Base-by-base conservation (phyloP, 2,113 vertebrate species). In the Corvus hawaiiensis region DNA sequence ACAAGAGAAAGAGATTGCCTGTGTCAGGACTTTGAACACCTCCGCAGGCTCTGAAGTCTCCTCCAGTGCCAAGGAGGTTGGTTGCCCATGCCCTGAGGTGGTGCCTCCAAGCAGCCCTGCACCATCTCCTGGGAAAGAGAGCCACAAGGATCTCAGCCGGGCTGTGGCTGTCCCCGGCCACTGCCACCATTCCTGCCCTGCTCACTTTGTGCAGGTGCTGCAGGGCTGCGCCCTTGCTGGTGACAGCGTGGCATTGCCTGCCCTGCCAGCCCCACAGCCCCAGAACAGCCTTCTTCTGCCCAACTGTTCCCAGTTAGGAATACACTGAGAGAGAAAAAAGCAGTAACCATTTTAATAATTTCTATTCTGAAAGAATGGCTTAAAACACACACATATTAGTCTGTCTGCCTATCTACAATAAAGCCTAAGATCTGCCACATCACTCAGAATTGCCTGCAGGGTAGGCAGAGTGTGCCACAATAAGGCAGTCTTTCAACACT, bases 241-340 rank as follows among this genome's bases (percentile, higher is more conserved):
- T 11, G 35, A 20, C 24, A 59, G 6, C 0, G 0, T 7, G 10
- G 13, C 6, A 10, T 3, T 80, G n/a, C 18, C 69, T 22, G 43
- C 18, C 44, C 46, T 8, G 9, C 59, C 68, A 90, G 41, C 5
- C 10, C 7, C 23, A 5, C 23, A 27, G 58, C 15, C 43, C 35
- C 2, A 1, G 10, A 39, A 19, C 54, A 58, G 18, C 21, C 3
- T 1, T 1, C 49, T 76, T 16, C 32, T 86, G 49, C 44, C 33
- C 59, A 48, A 0, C 41, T 49, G 11, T 2, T 43, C 22, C 35
- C 37, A 54, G 22, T 3, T 19, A 32, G 35, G 11, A 39, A 21
- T 35, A 41, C 0, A 6, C 8, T 46, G 4, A 55, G 16, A 52
- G 5, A 66, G 4, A 32, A 62, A 43, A 12, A 75, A n/a, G 3